Percentiles rank a stretch among this genome's conserved stretches.
These are phyloP conservation scores for Botia almorhae DNA, from an alignment of 2,797 vertebrate genomes.

Conservation along the genomic window DNA sequence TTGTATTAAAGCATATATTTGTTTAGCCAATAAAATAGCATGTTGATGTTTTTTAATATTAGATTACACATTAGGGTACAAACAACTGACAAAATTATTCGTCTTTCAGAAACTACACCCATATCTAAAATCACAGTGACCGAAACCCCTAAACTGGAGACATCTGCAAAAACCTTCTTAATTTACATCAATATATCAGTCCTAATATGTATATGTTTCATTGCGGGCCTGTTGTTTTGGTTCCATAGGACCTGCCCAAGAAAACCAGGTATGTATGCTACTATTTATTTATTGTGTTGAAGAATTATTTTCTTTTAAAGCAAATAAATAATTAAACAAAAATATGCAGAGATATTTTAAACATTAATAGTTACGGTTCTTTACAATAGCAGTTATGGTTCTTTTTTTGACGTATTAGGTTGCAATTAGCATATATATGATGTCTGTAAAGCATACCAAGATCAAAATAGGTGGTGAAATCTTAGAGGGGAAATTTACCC, in stretches of 20 bases:
- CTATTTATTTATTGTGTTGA: neutral
- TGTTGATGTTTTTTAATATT: neutral
- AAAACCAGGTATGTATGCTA: constrained; percentile 46
- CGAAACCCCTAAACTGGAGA: neutral
- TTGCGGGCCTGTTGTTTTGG: constrained; percentile 43
- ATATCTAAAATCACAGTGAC: neutral
- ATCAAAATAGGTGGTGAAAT: too few species aligned
- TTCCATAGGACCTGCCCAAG: constrained; percentile 43
- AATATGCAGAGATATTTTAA: too few species aligned
- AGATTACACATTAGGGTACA: neutral
- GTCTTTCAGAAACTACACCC: neutral
- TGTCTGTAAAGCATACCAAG: too few species aligned
- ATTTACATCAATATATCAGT: constrained; percentile 18
- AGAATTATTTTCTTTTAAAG: too few species aligned
- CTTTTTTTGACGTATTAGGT: too few species aligned
- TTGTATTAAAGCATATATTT: neutral
- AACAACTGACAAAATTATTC: neutral
- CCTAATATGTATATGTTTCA: constrained; percentile 16
- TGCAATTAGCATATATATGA: too few species aligned
- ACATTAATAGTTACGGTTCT: too few species aligned
- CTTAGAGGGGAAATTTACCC: too few species aligned
- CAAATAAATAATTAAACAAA: too few species aligned
- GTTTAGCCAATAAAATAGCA: neutral
- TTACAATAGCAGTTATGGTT: too few species aligned
- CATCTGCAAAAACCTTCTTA: neutral